A percentile compares a stretch with the other conserved stretches of the same genome.
These are phyloP conservation scores for Ophonus ardosiacus DNA, from an alignment of 2,888 invertebrate genomes.

Conservation along the genomic window DNA sequence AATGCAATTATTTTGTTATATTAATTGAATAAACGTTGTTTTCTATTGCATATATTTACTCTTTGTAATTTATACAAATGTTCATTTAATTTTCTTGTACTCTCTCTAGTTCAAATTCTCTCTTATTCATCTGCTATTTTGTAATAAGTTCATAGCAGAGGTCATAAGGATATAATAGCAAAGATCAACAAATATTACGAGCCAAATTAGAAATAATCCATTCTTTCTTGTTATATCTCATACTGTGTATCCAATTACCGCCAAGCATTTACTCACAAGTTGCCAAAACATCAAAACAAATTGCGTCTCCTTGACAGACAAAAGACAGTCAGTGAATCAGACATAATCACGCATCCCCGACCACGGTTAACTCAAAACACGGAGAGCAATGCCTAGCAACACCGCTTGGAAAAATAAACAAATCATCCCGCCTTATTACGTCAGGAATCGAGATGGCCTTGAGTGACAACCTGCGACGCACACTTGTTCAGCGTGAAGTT, in stretches of 20 bases:
- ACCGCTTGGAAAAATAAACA: not conserved
- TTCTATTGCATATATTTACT: too few relatives aligned
- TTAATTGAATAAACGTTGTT: too few relatives aligned
- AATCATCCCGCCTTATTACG: not conserved
- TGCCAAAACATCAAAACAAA: constrained; percentile 36
- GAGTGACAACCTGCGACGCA: not conserved
- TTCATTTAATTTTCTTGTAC: too few relatives aligned
- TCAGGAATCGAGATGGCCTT: constrained; percentile 29
- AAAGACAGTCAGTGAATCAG: constrained; percentile 39
- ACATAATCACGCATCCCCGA: constrained; percentile 39
- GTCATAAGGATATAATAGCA: not conserved
- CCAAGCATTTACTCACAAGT: constrained; percentile 19
- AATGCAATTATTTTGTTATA: too few relatives aligned
- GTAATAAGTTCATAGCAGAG: not conserved
- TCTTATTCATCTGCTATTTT: too few relatives aligned
- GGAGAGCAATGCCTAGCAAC: constrained; percentile 4
- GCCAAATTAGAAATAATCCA: not conserved
- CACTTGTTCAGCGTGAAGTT: not conserved
- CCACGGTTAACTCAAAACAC: constrained; percentile 36
- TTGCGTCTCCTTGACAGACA: constrained; percentile 32
- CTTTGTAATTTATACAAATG: too few relatives aligned
- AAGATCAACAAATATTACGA: not conserved
- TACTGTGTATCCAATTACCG: not conserved
- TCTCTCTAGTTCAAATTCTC: too few relatives aligned
- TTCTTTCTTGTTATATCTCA: not conserved